These are phyloP conservation scores for Chrysolina haemoptera DNA, from an alignment of 2,888 invertebrate genomes.

Conservation along the genomic window DNA sequence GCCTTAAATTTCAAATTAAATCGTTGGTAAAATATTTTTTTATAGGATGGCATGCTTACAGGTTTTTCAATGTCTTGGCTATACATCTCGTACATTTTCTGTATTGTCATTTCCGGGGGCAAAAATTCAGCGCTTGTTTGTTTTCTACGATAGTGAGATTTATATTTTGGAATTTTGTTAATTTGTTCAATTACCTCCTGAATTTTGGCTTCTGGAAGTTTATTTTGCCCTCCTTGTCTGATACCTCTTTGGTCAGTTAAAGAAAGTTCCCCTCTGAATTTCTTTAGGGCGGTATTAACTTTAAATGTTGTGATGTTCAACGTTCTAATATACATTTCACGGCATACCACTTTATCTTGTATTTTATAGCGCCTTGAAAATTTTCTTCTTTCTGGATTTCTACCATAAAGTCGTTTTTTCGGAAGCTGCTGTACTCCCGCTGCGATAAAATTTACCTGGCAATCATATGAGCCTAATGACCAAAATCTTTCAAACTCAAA, in stretches of 20 bases:
- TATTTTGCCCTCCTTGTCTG: conserved; percentile 7
- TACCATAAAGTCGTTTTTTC: too few relatives aligned
- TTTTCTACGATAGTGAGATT: background rate
- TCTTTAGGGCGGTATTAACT: conserved; percentile 1
- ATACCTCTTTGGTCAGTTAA: conserved; percentile 5
- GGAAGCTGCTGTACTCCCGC: too few relatives aligned
- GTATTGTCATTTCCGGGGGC: conserved; percentile 2
- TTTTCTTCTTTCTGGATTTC: conserved; percentile 2
- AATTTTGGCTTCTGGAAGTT: background rate
- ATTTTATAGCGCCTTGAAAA: conserved; percentile 4
- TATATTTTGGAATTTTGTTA: conserved; percentile 3
- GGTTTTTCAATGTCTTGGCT: background rate
- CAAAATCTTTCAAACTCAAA: too few relatives aligned
- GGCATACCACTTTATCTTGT: conserved; percentile 6
- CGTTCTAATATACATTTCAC: conserved; percentile 7
- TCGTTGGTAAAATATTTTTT: conserved; percentile 9
- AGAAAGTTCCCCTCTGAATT: too few relatives aligned
- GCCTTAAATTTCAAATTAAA: conserved; percentile 3
- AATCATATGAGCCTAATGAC: too few relatives aligned
- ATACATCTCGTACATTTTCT: background rate
- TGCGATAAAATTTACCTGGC: too few relatives aligned
- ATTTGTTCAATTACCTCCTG: background rate
- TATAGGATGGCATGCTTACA: background rate
- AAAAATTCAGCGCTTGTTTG: conserved; percentile 6
- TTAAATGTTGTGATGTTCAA: conserved; percentile 2